Conservation (phyloP, 2,797 vertebrate genomes). For the Notoglanidium macrostoma region DNA sequence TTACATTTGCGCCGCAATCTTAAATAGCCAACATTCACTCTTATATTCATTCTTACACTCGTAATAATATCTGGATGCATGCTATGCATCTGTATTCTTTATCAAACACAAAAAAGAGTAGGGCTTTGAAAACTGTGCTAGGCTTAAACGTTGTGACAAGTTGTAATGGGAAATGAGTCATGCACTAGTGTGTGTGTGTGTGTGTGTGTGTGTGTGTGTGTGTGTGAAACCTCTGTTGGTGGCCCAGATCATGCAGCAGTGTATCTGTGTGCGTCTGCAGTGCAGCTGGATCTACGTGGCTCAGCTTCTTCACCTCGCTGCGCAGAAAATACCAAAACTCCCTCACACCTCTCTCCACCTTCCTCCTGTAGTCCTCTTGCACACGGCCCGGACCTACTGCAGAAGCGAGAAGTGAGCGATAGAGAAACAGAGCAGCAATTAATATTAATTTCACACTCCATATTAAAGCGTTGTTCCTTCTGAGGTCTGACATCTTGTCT, state of each 20-base stretch:
- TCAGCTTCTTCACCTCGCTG: conserved; percentile 93
- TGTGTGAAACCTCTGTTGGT: conserved; percentile 87
- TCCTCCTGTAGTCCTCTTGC: conserved; percentile 90
- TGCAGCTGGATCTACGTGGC: conserved; percentile 81
- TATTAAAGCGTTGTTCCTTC: conserved; percentile 17
- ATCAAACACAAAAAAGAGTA: neutral
- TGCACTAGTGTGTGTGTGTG: conserved; percentile 25
- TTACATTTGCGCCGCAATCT: neutral
- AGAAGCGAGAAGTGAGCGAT: neutral
- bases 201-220: conserved; percentile 3
- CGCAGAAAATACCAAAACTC: conserved; percentile 98
- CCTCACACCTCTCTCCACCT: conserved; percentile 93
- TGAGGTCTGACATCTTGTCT: conserved; percentile 12
- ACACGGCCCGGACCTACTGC: conserved; percentile 85
- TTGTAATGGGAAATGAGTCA: neutral
- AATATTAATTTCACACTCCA: conserved; percentile 27
- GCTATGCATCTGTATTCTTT: neutral
- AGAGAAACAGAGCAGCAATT: conserved; percentile 28
- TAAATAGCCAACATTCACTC: neutral
- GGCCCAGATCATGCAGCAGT: conserved; percentile 91
- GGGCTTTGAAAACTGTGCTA: neutral
- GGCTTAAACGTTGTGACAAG: neutral
- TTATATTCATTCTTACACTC: neutral
- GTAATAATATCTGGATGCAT: neutral
- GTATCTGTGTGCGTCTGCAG: conserved; percentile 86